Percentiles rank a stretch among this genome's conserved stretches.
phyloP scores from a whole-genome alignment of 2,113 vertebrate genomes.

The Sakesphorus luctuosus region DNA sequence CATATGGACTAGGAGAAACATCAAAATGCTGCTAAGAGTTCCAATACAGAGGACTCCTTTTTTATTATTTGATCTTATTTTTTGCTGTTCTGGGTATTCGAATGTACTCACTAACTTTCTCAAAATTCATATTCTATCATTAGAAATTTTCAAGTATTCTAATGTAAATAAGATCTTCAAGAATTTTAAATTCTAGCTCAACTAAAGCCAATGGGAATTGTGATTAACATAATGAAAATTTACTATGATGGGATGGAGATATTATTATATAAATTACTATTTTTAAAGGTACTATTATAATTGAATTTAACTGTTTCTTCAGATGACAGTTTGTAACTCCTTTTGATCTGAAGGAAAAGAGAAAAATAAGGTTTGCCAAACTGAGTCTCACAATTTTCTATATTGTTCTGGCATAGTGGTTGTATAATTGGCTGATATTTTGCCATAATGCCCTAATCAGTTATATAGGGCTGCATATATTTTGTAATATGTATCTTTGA shows the following conservation, averaged over 20 bases:
- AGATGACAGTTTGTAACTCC: not conserved
- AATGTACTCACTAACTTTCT: not conserved
- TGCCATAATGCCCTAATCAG: not conserved
- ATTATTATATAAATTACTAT: not conserved
- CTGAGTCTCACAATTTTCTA: not conserved
- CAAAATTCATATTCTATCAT: not conserved
- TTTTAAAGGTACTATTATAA: not conserved
- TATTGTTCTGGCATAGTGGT: not conserved
- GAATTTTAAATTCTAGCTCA: not conserved
- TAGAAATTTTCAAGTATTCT: not conserved
- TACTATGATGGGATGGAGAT: not conserved
- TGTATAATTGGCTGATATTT: not conserved
- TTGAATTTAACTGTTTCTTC: not conserved
- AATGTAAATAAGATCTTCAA: not conserved
- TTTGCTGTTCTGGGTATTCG: not conserved
- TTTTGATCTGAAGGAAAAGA: not conserved
- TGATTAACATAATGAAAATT: not conserved
- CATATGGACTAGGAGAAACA: not conserved
- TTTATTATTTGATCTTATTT: not conserved
- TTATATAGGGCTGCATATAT: not conserved
- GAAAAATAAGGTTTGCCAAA: not conserved
- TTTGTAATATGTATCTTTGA: not conserved
- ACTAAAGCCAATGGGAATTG: not conserved
- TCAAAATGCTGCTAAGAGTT: not conserved
- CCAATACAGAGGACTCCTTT: not conserved